Evolutionary conservation across 1,140 invertebrate species (phyloP).

Genomic region (Macrostomum lignano): DNA sequence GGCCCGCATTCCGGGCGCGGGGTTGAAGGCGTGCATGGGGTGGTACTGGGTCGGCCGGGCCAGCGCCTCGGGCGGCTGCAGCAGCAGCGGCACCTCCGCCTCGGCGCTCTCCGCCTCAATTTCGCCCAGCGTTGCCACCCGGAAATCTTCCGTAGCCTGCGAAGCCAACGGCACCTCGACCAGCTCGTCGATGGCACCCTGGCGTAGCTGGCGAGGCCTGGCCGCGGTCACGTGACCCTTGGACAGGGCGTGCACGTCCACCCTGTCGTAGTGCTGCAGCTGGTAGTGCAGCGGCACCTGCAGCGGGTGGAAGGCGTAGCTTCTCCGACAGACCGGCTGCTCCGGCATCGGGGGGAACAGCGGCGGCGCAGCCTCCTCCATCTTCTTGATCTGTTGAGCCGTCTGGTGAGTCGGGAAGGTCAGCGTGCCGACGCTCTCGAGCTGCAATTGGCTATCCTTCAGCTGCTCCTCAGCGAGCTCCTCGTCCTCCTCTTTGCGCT

Average conservation of each 20-base stretch:
- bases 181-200: no score
- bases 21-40: slow-evolving; percentile 25
- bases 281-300: slow-evolving; percentile 19
- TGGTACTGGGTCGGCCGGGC: slow-evolving; percentile 23
- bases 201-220: slow-evolving; percentile 12
- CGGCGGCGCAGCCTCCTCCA: no score
- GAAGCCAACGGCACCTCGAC: no score
- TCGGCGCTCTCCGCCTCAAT: slow-evolving; percentile 1
- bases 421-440: not conserved
- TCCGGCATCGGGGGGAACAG: slow-evolving; percentile 13
- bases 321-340: slow-evolving; percentile 18
- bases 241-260: slow-evolving; percentile 12
- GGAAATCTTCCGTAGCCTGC: no score
- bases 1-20: slow-evolving; percentile 20
- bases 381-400: slow-evolving; percentile 6
- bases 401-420: slow-evolving; percentile 6
- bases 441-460: not conserved
- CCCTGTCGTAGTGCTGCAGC: slow-evolving; percentile 12
- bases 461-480: not conserved
- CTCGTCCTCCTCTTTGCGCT: not conserved
- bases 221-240: slow-evolving; percentile 15
- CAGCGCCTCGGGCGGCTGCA: slow-evolving; percentile 15
- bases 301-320: no score
- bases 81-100: slow-evolving; percentile 7
- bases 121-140: slow-evolving; percentile 6